phyloP scores from a whole-genome alignment of 2,797 vertebrate species.

The Pseudochromis fuscus region DNA sequence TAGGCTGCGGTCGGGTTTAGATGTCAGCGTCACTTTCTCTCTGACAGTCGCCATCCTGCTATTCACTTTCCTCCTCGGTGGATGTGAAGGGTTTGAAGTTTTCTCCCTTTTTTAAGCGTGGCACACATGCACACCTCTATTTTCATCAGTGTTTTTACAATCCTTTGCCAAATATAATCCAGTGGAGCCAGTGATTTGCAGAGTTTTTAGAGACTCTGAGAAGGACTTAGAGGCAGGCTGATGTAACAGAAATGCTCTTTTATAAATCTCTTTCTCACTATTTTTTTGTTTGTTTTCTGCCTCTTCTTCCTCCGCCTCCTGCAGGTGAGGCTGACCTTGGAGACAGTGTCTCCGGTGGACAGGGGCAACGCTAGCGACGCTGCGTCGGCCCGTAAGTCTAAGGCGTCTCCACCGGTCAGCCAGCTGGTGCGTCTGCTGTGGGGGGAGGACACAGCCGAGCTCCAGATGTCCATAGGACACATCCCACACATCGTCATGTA shows the following conservation, averaged over 20 bases:
- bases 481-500: conserved; percentile 92
- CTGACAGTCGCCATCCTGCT: conserved; percentile 34
- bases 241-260: conserved; percentile 7
- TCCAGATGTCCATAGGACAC: conserved; percentile 85
- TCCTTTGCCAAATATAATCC: conserved; percentile 30
- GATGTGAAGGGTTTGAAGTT: conserved; percentile 21
- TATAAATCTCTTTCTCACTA: background rate
- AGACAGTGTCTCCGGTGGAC: conserved; percentile 80
- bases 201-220: conserved; percentile 27
- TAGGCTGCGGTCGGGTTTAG: conserved; percentile 55
- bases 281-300: background rate
- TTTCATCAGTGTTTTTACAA: conserved; percentile 32
- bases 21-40: conserved; percentile 56
- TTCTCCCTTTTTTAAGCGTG: background rate
- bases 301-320: background rate
- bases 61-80: conserved; percentile 35
- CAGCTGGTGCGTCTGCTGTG: conserved; percentile 91
- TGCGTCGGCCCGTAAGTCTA: conserved; percentile 43
- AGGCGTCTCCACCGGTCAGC: conserved; percentile 81
- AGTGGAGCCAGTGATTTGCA: conserved; percentile 23
- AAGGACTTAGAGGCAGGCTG: background rate
- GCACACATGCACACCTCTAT: conserved; percentile 16
- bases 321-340: conserved; percentile 94
- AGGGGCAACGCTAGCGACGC: conserved; percentile 23
- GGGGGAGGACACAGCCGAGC: conserved; percentile 86